Base-by-base conservation (phyloP, 2,113 vertebrate genomes). In the Poicephalus gulielmi region DNA sequence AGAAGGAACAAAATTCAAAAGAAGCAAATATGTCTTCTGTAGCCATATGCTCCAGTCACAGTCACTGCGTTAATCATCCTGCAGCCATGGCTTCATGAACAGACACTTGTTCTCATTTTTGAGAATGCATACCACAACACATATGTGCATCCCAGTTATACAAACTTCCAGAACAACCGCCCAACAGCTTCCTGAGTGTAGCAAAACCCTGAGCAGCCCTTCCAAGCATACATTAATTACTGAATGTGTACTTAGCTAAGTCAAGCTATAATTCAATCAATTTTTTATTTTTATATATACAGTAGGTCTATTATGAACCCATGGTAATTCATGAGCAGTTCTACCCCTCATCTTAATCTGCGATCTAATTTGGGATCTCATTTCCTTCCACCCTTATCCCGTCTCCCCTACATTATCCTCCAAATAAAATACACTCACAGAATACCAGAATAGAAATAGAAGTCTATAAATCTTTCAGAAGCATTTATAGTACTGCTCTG, bases 391-490 rank as follows among this genome's bases (percentile, higher is more conserved):
- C 47, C 79, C 73, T 96, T 84, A 86, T 92, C 73, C 83, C 46
- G 88, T 95, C 92, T 91, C 92, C 87, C 41, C 74, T 88, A 60
- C 82, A 89, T 96, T 88, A 90, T 73, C 85, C 83, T 92, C 68
- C 92, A 96, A 96, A 97, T 95, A 96, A 98, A 98, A 97, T 94
- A 83, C 44, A 10, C 41, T 94, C 70, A 85, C 59, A 80, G 70
- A 97, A 97, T 77, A 97, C 90, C 82, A 96, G 96, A 96, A 90
- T 77, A 87, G 86, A 97, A 93, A 75, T 31, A 95, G 92, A 96
- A 95, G 62, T 86, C 88, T 50, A 97, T 96, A 83, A 97, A 97
- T 93, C 89, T 96, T 95, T 97, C 89, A 92, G 91, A 91, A 93
- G 24, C 88, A 44, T 96, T 96, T 93, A 86, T 78, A 96, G 93